These are phyloP conservation scores for Papilio helenus DNA, from an alignment of 1,140 invertebrate species.

Conservation along the genomic window DNA sequence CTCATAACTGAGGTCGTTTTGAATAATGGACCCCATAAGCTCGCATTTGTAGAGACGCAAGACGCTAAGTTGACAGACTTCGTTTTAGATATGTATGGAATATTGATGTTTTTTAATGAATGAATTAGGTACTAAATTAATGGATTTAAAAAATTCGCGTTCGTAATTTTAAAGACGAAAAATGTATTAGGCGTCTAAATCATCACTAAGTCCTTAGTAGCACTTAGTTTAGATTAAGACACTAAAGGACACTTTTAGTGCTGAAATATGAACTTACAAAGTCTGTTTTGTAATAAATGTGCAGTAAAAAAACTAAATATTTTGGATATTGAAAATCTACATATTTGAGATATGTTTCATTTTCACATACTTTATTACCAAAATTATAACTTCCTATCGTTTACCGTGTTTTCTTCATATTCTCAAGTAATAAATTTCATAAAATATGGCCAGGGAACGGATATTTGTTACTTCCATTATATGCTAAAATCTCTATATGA, in stretches of 20 bases:
- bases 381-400: not conserved
- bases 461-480: not conserved
- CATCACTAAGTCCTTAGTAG: too few species aligned
- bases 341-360: not conserved
- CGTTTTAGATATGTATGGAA: not conserved
- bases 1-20: constrained; percentile 58
- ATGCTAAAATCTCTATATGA: not conserved
- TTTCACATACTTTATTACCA: not conserved
- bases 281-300: too few species aligned
- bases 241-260: too few species aligned
- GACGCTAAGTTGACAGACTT: not conserved
- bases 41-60: constrained; percentile 59
- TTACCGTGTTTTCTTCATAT: not conserved
- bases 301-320: not conserved
- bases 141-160: not conserved
- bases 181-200: too few species aligned
- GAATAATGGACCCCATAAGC: constrained; percentile 73
- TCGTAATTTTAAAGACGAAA: too few species aligned
- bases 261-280: too few species aligned
- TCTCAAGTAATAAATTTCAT: not conserved
- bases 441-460: not conserved
- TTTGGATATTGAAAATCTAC: not conserved
- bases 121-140: not conserved
- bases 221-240: too few species aligned
- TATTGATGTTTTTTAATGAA: not conserved